These are phyloP conservation scores for Myotis pilosus DNA, from an alignment of 2,797 vertebrate genomes.

Conservation along the genomic window DNA sequence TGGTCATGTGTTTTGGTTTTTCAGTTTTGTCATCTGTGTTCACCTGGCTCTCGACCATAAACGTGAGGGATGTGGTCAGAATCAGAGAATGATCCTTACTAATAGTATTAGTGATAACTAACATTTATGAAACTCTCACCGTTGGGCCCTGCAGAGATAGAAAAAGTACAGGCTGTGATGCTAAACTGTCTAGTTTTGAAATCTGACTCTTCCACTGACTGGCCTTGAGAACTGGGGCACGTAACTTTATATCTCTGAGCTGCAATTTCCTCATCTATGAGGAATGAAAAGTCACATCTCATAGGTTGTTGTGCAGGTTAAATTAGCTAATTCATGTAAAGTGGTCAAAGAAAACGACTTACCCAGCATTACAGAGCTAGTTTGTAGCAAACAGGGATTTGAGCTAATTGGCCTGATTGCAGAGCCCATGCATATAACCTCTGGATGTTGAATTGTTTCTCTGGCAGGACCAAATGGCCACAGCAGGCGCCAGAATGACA, in stretches of 20 bases:
- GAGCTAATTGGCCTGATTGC: conserved; percentile 24
- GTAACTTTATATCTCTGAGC: not conserved
- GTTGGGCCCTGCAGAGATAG: not conserved
- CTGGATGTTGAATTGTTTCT: not conserved
- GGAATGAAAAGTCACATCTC: conserved; percentile 15
- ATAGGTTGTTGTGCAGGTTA: not conserved
- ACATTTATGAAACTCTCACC: not conserved
- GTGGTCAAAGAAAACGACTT: not conserved
- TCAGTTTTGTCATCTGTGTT: not conserved
- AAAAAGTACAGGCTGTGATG: not conserved
- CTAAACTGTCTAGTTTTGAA: not conserved
- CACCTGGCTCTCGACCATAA: not conserved
- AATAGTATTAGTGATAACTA: not conserved
- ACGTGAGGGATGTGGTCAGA: not conserved
- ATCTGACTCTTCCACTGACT: not conserved
- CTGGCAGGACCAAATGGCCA: not conserved
- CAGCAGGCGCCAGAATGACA: not conserved
- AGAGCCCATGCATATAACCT: conserved; percentile 17
- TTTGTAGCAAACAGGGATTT: conserved; percentile 25
- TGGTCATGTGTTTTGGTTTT: not conserved
- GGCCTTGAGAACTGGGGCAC: not conserved
- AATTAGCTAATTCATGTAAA: conserved; percentile 23
- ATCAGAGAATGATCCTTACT: not conserved
- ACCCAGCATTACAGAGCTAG: not conserved
- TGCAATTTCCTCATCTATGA: conserved; percentile 43